phyloP scores from a whole-genome alignment of 1,140 invertebrate genomes.

The Bombyx mori region DNA sequence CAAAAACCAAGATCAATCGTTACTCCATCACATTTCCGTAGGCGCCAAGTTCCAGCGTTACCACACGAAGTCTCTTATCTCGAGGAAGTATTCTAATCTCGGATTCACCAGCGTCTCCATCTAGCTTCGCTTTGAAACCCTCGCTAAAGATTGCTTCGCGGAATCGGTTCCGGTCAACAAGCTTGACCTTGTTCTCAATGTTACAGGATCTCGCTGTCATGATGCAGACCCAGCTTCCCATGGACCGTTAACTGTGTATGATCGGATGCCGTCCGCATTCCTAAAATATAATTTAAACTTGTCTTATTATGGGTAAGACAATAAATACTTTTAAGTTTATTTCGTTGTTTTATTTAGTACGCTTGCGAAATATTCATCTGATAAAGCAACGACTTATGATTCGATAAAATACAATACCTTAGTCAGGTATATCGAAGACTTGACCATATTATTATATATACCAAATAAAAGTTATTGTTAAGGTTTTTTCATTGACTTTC shows the following conservation, averaged over 20 bases:
- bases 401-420: no score
- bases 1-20: constrained; percentile 53
- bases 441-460: no score
- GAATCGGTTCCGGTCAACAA: constrained; percentile 26
- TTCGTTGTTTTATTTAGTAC: constrained; percentile 25
- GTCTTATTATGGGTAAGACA: constrained; percentile 35
- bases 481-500: no score
- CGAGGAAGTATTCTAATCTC: constrained; percentile 73
- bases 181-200: constrained; percentile 58
- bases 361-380: constrained; percentile 24
- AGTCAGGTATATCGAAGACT: no score
- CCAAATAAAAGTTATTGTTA: no score
- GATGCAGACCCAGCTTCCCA: constrained; percentile 19
- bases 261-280: constrained; percentile 53
- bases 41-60: constrained; percentile 73
- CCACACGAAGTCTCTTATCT: constrained; percentile 74
- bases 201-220: constrained; percentile 66
- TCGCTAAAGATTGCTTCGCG: constrained; percentile 57
- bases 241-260: constrained; percentile 16
- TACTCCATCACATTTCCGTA: constrained; percentile 70
- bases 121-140: constrained; percentile 60
- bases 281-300: constrained; percentile 27
- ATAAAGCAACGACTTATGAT: not conserved
- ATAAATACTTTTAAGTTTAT: constrained; percentile 39
- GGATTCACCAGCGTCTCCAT: constrained; percentile 64